These are phyloP conservation scores for Tenodera sinensis DNA, from an alignment of 2,888 invertebrate species.

Conservation along the genomic window DNA sequence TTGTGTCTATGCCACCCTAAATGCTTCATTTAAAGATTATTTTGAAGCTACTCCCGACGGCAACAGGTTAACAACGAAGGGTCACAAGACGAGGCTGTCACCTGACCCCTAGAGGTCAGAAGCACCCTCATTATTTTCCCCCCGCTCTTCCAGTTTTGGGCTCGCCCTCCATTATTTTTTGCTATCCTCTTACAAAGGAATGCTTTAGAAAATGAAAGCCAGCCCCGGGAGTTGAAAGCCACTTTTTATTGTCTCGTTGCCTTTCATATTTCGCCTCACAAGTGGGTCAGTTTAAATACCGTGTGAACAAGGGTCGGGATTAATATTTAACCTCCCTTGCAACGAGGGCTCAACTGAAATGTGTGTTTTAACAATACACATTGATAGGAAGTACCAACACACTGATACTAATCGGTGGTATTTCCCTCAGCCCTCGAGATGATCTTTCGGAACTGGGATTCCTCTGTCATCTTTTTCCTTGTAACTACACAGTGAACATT, in stretches of 20 bases:
- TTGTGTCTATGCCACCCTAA: background rate
- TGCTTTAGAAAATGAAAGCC: background rate
- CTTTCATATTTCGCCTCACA: background rate
- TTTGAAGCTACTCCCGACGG: background rate
- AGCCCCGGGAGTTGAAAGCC: background rate
- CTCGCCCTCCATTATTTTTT: background rate
- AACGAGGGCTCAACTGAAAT: background rate
- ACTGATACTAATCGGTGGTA: too few species aligned
- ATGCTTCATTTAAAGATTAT: background rate
- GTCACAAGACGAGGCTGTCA: background rate
- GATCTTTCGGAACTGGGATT: too few species aligned
- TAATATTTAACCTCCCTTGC: background rate
- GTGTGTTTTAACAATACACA: background rate
- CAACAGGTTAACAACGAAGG: background rate
- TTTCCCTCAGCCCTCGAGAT: too few species aligned
- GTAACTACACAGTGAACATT: too few species aligned
- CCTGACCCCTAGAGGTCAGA: background rate
- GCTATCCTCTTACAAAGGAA: background rate
- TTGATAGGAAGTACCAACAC: too few species aligned
- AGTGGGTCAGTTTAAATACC: background rate
- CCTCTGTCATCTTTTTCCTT: too few species aligned
- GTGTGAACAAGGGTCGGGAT: background rate
- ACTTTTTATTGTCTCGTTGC: background rate
- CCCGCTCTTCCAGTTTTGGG: background rate
- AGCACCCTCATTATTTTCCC: background rate